Conservation (phyloP, 2,797 vertebrate species). For the Hoplostethus atlanticus region DNA sequence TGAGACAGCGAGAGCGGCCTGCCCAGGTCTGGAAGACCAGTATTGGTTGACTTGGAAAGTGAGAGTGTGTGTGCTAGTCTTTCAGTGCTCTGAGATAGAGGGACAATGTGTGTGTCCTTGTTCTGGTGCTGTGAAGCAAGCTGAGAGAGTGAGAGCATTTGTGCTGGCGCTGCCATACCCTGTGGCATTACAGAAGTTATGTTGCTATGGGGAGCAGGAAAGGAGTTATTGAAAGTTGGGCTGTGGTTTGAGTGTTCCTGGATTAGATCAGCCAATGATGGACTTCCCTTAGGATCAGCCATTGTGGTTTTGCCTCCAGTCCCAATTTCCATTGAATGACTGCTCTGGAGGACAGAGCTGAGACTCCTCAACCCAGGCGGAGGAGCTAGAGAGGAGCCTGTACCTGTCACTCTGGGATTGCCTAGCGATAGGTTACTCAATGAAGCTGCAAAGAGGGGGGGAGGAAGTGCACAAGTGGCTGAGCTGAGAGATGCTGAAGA, state of each 20-base stretch:
- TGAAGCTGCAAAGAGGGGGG: constrained; percentile 73
- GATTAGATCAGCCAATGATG: constrained; percentile 91
- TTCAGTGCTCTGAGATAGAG: constrained; percentile 25
- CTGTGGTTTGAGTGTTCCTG: constrained; percentile 86
- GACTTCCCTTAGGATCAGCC: constrained; percentile 78
- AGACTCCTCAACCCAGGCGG: constrained; percentile 77
- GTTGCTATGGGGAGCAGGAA: constrained; percentile 72
- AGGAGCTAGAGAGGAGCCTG: constrained; percentile 50
- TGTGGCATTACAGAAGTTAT: constrained; percentile 35
- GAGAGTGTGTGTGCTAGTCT: not conserved
- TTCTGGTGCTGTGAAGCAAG: constrained; percentile 70
- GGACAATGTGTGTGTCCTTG: constrained; percentile 25
- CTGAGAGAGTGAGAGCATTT: constrained; percentile 60
- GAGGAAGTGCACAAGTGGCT: constrained; percentile 40
- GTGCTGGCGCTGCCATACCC: constrained; percentile 20
- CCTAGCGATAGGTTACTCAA: constrained; percentile 81
- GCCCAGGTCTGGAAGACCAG: constrained; percentile 29
- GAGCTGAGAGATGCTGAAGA: constrained; percentile 44
- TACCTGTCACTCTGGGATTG: constrained; percentile 54
- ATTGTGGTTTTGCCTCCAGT: constrained; percentile 60
- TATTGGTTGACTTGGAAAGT: constrained; percentile 25
- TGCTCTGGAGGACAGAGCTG: constrained; percentile 75
- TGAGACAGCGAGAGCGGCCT: constrained; percentile 81
- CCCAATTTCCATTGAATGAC: constrained; percentile 59
- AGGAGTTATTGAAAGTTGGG: constrained; percentile 66